Conservation (phyloP, 2,797 vertebrate genomes). For the Phoxinus dragarum region DNA sequence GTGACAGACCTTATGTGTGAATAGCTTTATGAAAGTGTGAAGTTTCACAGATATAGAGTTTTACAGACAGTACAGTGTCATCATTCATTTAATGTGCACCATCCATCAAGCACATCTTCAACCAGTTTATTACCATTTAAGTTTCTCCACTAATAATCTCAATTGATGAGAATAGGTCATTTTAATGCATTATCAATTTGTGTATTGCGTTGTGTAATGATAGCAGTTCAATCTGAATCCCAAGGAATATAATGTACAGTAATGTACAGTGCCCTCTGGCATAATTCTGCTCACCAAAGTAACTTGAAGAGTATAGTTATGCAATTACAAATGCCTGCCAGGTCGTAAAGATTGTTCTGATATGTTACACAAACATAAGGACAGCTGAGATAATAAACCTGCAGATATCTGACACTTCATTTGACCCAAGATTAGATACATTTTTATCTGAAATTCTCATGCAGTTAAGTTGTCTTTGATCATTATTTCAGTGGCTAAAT, state of each 20-base stretch:
- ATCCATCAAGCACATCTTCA: neutral
- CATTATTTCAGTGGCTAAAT: neutral
- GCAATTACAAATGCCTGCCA: neutral
- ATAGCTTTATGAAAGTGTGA: neutral
- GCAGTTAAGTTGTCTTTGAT: neutral
- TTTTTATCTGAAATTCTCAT: no score
- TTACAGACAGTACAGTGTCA: neutral
- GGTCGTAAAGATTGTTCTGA: neutral
- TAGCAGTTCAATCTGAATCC: neutral
- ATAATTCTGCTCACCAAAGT: neutral
- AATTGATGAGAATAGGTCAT: neutral
- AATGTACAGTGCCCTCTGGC: neutral
- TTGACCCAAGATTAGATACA: neutral
- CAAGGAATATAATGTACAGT: neutral
- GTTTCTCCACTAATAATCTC: neutral
- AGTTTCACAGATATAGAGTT: neutral
- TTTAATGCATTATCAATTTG: neutral
- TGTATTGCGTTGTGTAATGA: neutral
- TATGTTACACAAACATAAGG: neutral
- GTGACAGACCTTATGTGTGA: neutral
- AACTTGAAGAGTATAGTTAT: neutral
- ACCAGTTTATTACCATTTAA: neutral
- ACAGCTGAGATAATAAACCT: neutral
- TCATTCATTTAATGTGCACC: neutral
- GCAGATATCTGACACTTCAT: constrained; percentile 7